phyloP scores from a whole-genome alignment of 2,888 invertebrate genomes.

The Autographa gamma region DNA sequence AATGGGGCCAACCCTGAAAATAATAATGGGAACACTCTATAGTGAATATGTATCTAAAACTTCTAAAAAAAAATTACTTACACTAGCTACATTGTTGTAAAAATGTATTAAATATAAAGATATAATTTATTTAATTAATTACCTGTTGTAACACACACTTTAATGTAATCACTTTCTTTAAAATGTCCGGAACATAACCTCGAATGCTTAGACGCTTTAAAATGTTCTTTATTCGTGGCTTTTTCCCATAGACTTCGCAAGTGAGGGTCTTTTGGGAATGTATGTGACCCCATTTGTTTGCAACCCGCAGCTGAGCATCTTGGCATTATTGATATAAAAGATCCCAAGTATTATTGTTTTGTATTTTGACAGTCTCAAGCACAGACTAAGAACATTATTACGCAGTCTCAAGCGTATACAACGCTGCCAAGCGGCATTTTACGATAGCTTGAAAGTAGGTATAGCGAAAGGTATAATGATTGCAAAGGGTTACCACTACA shows the following conservation, averaged over 20 bases:
- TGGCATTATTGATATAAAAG: constrained; percentile 32
- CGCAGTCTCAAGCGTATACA: constrained; percentile 44
- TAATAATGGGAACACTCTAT: not conserved
- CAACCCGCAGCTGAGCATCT: constrained; percentile 45
- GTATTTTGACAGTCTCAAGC: constrained; percentile 39
- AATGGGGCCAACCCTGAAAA: constrained; percentile 39
- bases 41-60: not conserved
- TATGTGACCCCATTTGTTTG: constrained; percentile 43
- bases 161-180: constrained; percentile 33
- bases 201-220: constrained; percentile 42
- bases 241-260: constrained; percentile 35
- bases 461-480: too few relatives aligned
- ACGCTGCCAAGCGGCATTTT: constrained; percentile 37
- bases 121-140: not conserved
- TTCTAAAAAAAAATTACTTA: not conserved
- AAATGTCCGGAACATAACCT: constrained; percentile 53
- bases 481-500: not conserved
- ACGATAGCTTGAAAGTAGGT: not conserved
- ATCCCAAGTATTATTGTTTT: not conserved
- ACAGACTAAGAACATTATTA: not conserved
- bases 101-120: not conserved
- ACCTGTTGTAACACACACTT: constrained; percentile 34
- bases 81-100: not conserved
- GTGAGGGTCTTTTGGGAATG: constrained; percentile 46
- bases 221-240: constrained; percentile 41